Conservation (phyloP, 37 sponge, comb jelly and placozoan species). For the Crambe crambe region DNA sequence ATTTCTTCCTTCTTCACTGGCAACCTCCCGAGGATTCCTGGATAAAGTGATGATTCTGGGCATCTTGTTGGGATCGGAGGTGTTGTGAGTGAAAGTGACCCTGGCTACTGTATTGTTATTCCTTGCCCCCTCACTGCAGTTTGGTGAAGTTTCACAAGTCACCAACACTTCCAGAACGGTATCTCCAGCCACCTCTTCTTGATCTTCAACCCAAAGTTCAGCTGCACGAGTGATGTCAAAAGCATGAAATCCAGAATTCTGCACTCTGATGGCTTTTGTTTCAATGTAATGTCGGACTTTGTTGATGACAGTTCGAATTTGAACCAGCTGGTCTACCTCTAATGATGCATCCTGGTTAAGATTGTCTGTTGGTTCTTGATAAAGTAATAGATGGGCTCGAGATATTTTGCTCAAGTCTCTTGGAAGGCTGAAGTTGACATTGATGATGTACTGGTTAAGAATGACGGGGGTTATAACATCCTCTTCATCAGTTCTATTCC, state of each 20-base stretch:
- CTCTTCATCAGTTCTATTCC: not conserved
- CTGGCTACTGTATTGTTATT: not conserved
- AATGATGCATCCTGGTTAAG: not conserved
- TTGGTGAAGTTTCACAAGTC: slow-evolving; percentile 37
- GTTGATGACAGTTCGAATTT: slow-evolving; percentile 28
- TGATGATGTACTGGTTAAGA: slow-evolving; percentile 19
- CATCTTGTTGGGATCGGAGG: not conserved
- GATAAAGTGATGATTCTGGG: slow-evolving; percentile 40
- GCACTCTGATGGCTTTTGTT: slow-evolving; percentile 15
- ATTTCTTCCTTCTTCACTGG: not conserved
- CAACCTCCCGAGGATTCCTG: slow-evolving; percentile 38
- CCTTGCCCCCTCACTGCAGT: slow-evolving; percentile 3
- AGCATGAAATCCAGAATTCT: slow-evolving; percentile 23
- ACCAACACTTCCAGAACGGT: slow-evolving; percentile 44
- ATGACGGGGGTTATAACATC: not conserved
- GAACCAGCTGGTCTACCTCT: slow-evolving; percentile 36
- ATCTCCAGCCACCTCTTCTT: slow-evolving; percentile 8
- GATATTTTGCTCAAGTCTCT: slow-evolving; percentile 15
- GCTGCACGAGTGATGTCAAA: slow-evolving; percentile 50
- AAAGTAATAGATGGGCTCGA: slow-evolving; percentile 57
- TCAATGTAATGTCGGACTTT: slow-evolving; percentile 9
- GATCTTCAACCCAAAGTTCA: slow-evolving; percentile 42
- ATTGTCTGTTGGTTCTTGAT: slow-evolving; percentile 32
- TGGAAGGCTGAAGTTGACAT: slow-evolving; percentile 27
- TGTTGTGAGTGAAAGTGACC: slow-evolving; percentile 7